phyloP scores from a whole-genome alignment of 2,888 invertebrate species.

The Tipula lateralis region DNA sequence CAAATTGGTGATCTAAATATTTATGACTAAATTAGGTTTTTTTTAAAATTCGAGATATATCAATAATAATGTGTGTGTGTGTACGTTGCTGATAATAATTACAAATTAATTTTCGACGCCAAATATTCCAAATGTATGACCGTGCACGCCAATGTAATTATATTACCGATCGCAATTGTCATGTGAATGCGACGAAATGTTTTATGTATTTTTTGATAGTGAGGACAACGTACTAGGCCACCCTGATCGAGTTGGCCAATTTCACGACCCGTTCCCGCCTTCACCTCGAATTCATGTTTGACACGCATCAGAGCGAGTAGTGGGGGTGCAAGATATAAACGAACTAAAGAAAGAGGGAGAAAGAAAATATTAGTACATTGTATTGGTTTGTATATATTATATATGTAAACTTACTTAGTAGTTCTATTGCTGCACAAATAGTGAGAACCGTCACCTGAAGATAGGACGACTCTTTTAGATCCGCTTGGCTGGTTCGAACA shows the following conservation, averaged over 20 bases:
- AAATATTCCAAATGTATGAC: slow-evolving; percentile 64
- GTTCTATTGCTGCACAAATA: slow-evolving; percentile 57
- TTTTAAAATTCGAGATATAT: not conserved
- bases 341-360: slow-evolving; percentile 50
- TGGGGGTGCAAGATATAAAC: slow-evolving; percentile 71
- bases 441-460: slow-evolving; percentile 51
- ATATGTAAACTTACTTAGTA: slow-evolving; percentile 42
- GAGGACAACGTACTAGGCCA: slow-evolving; percentile 68
- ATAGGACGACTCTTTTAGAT: slow-evolving; percentile 53
- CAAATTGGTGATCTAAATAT: not conserved
- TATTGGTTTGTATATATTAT: too few relatives aligned
- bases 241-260: slow-evolving; percentile 66
- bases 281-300: slow-evolving; percentile 70
- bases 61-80: not conserved
- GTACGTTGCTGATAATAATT: not conserved
- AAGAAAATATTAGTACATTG: not conserved
- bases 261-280: slow-evolving; percentile 73
- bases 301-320: slow-evolving; percentile 67
- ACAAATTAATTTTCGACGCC: slow-evolving; percentile 50
- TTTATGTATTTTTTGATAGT: slow-evolving; percentile 69
- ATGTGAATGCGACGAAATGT: slow-evolving; percentile 73
- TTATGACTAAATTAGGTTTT: not conserved
- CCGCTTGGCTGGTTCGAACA: slow-evolving; percentile 50
- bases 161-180: slow-evolving; percentile 73
- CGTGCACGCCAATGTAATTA: slow-evolving; percentile 63